Evolutionary conservation across 2,113 vertebrate genomes (phyloP).

Genomic region (Varanus komodoensis): DNA sequence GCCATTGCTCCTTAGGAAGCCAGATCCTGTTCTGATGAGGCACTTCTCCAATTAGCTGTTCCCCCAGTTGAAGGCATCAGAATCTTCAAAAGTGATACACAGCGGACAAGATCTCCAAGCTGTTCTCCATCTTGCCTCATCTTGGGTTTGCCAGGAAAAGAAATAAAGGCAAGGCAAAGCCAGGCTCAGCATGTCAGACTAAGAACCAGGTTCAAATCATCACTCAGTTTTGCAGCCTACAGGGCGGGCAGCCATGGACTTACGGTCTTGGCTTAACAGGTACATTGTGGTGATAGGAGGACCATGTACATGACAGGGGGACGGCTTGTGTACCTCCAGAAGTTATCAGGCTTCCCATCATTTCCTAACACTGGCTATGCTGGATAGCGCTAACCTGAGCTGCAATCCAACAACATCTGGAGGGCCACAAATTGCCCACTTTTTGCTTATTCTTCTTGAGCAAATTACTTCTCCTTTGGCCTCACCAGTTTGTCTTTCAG

Average conservation of each 20-base stretch:
- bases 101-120: not conserved
- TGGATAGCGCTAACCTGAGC: too few relatives aligned
- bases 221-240: not conserved
- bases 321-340: too few relatives aligned
- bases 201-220: not conserved
- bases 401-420: too few relatives aligned
- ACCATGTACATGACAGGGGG: not conserved
- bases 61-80: too few relatives aligned
- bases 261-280: not conserved
- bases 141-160: not conserved
- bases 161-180: not conserved
- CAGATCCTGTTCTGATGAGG: not conserved
- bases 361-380: too few relatives aligned
- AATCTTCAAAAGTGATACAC: not conserved
- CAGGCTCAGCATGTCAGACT: not conserved
- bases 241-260: too few relatives aligned
- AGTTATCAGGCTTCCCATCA: too few relatives aligned
- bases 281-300: not conserved
- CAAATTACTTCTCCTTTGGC: too few relatives aligned
- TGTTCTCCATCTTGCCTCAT: not conserved
- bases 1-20: not conserved
- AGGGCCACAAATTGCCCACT: too few relatives aligned
- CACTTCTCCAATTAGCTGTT: not conserved
- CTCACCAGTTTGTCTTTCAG: too few relatives aligned
- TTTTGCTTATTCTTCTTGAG: too few relatives aligned